A percentile compares a stretch with the other conserved stretches of the same genome.
Conservation (phyloP, 2,797 vertebrate species). For the Botia almorhae region DNA sequence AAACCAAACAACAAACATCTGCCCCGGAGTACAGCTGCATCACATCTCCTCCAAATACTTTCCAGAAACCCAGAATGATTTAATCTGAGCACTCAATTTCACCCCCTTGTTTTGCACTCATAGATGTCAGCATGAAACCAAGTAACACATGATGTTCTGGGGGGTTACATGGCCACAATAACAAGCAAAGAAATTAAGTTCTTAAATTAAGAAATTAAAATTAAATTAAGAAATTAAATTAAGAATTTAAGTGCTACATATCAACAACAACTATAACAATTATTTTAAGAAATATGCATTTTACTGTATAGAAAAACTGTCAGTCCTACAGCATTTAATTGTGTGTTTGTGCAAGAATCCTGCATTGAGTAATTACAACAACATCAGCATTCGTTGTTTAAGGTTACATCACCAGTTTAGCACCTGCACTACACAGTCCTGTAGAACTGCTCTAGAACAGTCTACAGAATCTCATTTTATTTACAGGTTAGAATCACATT, state of each 20-base stretch:
- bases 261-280: no score
- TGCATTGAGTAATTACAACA: no score
- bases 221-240: no score
- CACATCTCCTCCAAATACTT: constrained; percentile 13
- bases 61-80: background rate
- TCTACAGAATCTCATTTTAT: background rate
- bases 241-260: no score
- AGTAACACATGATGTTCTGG: background rate
- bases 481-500: background rate
- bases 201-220: no score
- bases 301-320: no score
- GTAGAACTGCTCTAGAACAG: no score
- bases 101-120: background rate
- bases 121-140: background rate
- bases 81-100: background rate
- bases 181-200: background rate
- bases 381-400: background rate
- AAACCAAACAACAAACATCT: constrained; percentile 10
- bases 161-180: background rate
- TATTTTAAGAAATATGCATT: no score
- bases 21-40: constrained; percentile 9
- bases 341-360: no score
- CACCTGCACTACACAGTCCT: no score
- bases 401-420: background rate
- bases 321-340: no score